These are phyloP conservation scores for Agapostemon virescens DNA, from an alignment of 2,888 invertebrate genomes.

Conservation along the genomic window DNA sequence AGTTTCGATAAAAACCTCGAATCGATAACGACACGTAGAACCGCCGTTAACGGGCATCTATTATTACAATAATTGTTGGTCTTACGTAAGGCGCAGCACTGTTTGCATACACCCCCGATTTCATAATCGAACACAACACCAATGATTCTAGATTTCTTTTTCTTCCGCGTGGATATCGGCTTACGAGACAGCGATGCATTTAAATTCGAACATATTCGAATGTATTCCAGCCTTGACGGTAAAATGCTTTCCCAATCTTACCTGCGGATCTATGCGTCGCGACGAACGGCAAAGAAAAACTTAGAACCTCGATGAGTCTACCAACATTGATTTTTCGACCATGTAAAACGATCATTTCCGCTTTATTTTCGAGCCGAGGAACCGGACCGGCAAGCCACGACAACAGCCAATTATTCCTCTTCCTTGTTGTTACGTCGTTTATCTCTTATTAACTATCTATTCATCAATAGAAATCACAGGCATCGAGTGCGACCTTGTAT, in stretches of 20 bases:
- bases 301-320: background rate
- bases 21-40: background rate
- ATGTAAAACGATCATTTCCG: background rate
- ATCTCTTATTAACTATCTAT: background rate
- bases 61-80: background rate
- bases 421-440: background rate
- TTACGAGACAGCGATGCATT: slow-evolving; percentile 11
- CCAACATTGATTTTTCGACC: background rate
- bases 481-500: background rate
- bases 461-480: background rate
- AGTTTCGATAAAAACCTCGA: background rate
- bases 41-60: background rate
- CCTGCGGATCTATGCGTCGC: slow-evolving; percentile 30
- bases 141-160: background rate
- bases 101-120: background rate
- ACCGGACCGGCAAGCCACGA: no score
- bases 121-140: background rate
- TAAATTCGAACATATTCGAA: slow-evolving; percentile 25
- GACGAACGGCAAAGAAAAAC: background rate
- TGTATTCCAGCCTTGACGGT: slow-evolving; percentile 36
- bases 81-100: background rate
- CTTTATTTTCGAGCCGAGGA: background rate
- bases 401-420: background rate
- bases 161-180: background rate
- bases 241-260: slow-evolving; percentile 13